Percentiles rank a stretch among this genome's conserved stretches.
phyloP scores from a whole-genome alignment of 1,140 invertebrate species.

The Leptestheria dahalacensis region DNA sequence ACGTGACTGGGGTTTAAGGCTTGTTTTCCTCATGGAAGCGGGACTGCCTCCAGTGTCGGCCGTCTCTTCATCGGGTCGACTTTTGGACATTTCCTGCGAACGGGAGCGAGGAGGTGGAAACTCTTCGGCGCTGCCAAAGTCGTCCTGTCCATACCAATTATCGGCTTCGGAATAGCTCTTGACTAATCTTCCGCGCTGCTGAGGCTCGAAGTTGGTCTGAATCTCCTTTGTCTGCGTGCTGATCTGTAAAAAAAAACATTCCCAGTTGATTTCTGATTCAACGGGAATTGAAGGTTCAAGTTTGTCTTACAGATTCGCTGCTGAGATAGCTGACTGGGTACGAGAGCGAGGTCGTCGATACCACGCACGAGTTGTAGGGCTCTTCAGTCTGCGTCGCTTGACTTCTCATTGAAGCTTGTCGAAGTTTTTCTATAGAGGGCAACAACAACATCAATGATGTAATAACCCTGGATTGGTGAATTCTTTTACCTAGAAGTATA shows the following conservation, averaged over 20 bases:
- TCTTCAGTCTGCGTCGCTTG: constrained; percentile 82
- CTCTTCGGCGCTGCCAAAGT: background rate
- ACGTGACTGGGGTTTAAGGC: background rate
- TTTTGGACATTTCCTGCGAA: background rate
- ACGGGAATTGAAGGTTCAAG: no score
- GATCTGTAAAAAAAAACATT: constrained; percentile 31
- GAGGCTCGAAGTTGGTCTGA: constrained; percentile 61
- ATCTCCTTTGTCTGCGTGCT: constrained; percentile 78
- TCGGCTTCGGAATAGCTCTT: constrained; percentile 72
- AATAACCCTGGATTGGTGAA: background rate
- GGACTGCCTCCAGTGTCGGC: background rate
- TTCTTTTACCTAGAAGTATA: constrained; percentile 21
- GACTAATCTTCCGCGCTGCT: constrained; percentile 44
- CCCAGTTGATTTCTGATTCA: no score
- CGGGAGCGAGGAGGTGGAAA: background rate
- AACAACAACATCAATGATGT: background rate
- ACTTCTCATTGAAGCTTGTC: constrained; percentile 71
- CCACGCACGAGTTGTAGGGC: constrained; percentile 3
- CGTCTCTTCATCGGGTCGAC: background rate
- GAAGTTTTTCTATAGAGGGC: constrained; percentile 50
- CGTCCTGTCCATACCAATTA: constrained; percentile 6
- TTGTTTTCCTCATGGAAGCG: background rate
- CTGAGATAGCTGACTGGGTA: constrained; percentile 14
- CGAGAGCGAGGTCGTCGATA: constrained; percentile 19
- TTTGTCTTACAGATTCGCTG: constrained; percentile 16